Evolutionary conservation across 2,797 vertebrate species (phyloP), one percentile per base, ranked within the genome.

Genomic region (Neoniphon sammara): DNA sequence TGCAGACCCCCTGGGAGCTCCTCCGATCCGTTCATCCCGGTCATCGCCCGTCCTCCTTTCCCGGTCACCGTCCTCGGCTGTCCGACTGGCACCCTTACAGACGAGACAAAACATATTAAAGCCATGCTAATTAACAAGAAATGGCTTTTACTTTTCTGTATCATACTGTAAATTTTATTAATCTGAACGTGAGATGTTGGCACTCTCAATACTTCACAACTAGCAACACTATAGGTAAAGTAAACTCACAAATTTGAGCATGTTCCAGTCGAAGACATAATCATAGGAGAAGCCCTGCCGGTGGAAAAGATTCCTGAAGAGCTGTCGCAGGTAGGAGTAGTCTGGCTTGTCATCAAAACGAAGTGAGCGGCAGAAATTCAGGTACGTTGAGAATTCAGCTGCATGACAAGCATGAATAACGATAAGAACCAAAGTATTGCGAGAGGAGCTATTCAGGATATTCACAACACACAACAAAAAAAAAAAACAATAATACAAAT

Each of bases 181-280:
- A n/a, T n/a, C n/a, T n/a, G n/a, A n/a, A n/a, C n/a, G n/a, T n/a
- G n/a, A n/a, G n/a, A n/a, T n/a, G n/a, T n/a, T 7, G 3, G 30
- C 3, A 31, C 30, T 6, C 30, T 31, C 21, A 31, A 39, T 44
- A 69, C 2, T 15, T 23, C n/a, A 23, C 6, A 25, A 2, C 36
- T 66, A 17, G 2, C 50, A 52, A 69, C 2, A 18, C 5, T 1
- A 9, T 4, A 27, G 31, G 5, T 15, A 7, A n/a, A 34, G n/a
- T 21, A 6, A 30, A 90, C 93, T 94, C 90, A 98, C 97, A 91
- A 98, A 98, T 92, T 98, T 98, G 66, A 98, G 96, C 97, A 98
- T 98, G 93, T 98, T 98, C 97, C 97, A 98, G 90, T 98, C 97
- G 66, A 98, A 98, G 83, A 98, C 97, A 0, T 98, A 98, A 81